Conservation (phyloP, 2,113 vertebrate genomes). For the Sturnira hondurensis region DNA sequence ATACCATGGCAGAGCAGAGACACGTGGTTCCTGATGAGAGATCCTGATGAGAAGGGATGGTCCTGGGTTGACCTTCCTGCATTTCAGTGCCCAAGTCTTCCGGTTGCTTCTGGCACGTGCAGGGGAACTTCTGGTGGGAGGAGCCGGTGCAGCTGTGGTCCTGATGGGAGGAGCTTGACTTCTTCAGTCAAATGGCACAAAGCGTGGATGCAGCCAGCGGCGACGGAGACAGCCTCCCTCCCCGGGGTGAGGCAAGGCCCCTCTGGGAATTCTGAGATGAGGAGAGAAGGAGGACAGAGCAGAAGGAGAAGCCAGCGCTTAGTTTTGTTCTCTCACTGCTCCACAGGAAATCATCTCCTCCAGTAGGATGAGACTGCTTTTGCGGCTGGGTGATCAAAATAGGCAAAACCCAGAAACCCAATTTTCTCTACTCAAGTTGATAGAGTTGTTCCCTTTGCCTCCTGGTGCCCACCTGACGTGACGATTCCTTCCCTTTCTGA, state of each 20-base stretch:
- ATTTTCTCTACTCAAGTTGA: not conserved
- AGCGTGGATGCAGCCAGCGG: not conserved
- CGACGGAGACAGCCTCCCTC: fast-evolving
- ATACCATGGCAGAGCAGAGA: not conserved
- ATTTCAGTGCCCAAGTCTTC: not conserved
- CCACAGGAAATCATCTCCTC: not conserved
- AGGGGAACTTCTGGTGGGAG: fast-evolving
- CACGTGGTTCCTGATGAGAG: not conserved
- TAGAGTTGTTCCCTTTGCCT: fast-evolving
- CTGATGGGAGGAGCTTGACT: not conserved
- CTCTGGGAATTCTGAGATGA: not conserved
- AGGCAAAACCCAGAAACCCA: not conserved
- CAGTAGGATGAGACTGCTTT: not conserved
- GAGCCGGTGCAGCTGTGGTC: not conserved
- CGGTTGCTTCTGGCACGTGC: not conserved
- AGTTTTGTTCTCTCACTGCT: not conserved
- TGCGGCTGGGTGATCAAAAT: not conserved
- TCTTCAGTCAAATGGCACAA: not conserved
- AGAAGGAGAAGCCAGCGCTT: not conserved
- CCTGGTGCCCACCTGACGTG: fast-evolving
- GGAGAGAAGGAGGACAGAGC: not conserved
- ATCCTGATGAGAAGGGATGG: not conserved
- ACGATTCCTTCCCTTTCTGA: fast-evolving
- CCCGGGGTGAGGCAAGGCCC: not conserved
- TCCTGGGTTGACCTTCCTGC: not conserved